Base-by-base conservation (phyloP, 2,888 invertebrate genomes). In the Allacma fusca region DNA sequence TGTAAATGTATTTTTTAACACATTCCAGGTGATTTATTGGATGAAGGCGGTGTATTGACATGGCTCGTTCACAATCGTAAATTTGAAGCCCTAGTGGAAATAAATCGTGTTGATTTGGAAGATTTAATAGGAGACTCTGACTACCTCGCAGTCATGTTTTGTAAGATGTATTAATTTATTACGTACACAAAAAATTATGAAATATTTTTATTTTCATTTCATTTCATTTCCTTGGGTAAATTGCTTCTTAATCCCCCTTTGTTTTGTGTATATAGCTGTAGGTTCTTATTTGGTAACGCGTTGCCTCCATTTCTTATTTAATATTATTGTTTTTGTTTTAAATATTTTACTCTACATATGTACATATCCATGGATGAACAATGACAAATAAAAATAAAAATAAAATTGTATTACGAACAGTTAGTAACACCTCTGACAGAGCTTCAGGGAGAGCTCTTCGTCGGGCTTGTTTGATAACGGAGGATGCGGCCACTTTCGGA, bases 31-130 rank as follows among this genome's bases (percentile, higher is more conserved):
- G 91, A 91, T 87, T 88, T 93, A 79, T 87, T 90, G 80, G 93
- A 95, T 85, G 94, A 95, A 87, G 90, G 89, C 69, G 92, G 93
- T 86, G 95, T 96, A 7, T 89, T 96, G 83, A 92, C 93, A 84
- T 96, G 96, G 96, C 94, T 96, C 91, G 90, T 93, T 78, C 92
- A 92, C 86, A 96, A 96, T 87, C 94, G 95, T 86, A 93, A 93
- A 86, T 96, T 96, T 86, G 93, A 94, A 86, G 95, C 94, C 86
- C 95, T 96, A 83, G 94, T 95, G 86, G 93, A 94, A 86, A 94
- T 96, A 81, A 92, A 81, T 84, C 90, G 96, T 85, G 94, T 94
- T 71, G 90, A 91, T 85, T 88, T 96, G 62, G 91, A 91, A 86
- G 92, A 93, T 85, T 94, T 94, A 87, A 95, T 96, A 84, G 93